Evolutionary conservation across 2,113 vertebrate species (phyloP).

Genomic region (Myiagra hebetior): DNA sequence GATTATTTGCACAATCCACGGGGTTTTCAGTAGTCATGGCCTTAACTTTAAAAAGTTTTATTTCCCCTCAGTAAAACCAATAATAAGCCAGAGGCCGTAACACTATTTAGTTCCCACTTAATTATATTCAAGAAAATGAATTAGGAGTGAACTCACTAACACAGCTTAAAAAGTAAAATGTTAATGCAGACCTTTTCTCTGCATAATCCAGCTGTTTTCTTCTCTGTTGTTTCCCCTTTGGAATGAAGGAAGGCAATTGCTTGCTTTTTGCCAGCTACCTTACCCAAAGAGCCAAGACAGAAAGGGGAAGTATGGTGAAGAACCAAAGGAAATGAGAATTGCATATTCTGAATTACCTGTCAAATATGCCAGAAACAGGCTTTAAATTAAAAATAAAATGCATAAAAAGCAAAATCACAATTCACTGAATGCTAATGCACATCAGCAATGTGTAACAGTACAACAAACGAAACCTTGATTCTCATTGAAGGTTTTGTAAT

Average conservation of each 20-base stretch:
- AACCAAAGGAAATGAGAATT: not conserved
- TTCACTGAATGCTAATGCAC: not conserved
- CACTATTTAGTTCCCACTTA: not conserved
- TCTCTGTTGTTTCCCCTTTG: not conserved
- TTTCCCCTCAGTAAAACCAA: not conserved
- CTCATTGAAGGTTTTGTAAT: not conserved
- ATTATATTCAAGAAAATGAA: not conserved
- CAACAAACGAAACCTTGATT: not conserved
- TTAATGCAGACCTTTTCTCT: not conserved
- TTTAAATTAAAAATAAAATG: not conserved
- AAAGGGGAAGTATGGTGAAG: not conserved
- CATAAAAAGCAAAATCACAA: not conserved
- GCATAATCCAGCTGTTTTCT: not conserved
- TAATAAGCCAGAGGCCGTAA: not conserved
- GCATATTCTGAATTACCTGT: not conserved
- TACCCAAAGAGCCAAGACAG: not conserved
- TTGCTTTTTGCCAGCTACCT: not conserved
- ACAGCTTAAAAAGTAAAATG: not conserved
- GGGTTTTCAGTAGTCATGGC: not conserved
- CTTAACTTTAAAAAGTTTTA: not conserved
- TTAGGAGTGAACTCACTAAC: not conserved
- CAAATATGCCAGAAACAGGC: not conserved
- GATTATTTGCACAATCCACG: not conserved
- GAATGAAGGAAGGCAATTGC: not conserved
- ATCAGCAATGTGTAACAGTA: fast-evolving